Conservation (phyloP, 2,113 vertebrate species). For the Orthonyx spaldingii region DNA sequence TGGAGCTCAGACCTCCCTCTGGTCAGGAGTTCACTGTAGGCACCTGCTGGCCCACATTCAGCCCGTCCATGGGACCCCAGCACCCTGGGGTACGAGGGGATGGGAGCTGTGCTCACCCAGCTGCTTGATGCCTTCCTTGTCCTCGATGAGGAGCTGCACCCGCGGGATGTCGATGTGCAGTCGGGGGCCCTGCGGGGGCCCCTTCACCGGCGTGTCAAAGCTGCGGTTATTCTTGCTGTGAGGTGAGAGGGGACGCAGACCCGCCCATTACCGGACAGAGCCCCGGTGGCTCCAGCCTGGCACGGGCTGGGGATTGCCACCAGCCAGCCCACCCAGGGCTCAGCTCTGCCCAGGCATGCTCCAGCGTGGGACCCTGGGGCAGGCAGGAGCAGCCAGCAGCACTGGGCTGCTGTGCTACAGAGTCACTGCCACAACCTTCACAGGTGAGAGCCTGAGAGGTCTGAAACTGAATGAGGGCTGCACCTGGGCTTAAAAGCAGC, state of each 20-base stretch:
- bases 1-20: background rate
- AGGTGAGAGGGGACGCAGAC: constrained; percentile 49
- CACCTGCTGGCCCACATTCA: background rate
- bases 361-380: rapidly evolving
- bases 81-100: rapidly evolving
- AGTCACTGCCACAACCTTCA: rapidly evolving
- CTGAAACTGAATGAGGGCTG: background rate
- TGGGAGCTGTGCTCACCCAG: constrained; percentile 78
- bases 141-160: constrained; percentile 96
- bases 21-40: rapidly evolving
- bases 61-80: rapidly evolving
- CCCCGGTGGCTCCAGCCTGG: background rate
- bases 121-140: constrained; percentile 99
- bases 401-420: background rate
- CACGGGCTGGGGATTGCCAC: background rate
- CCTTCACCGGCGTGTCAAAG: constrained; percentile 98
- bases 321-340: background rate
- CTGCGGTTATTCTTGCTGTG: constrained; percentile 97
- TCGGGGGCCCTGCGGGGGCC: constrained; percentile 93
- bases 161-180: constrained; percentile 97
- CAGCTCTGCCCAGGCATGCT: background rate
- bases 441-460: background rate
- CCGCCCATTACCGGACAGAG: background rate
- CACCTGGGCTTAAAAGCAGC: background rate
- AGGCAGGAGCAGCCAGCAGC: background rate